These are phyloP conservation scores for Ptyas mucosa DNA, from an alignment of 2,113 vertebrate species.

Conservation along the genomic window DNA sequence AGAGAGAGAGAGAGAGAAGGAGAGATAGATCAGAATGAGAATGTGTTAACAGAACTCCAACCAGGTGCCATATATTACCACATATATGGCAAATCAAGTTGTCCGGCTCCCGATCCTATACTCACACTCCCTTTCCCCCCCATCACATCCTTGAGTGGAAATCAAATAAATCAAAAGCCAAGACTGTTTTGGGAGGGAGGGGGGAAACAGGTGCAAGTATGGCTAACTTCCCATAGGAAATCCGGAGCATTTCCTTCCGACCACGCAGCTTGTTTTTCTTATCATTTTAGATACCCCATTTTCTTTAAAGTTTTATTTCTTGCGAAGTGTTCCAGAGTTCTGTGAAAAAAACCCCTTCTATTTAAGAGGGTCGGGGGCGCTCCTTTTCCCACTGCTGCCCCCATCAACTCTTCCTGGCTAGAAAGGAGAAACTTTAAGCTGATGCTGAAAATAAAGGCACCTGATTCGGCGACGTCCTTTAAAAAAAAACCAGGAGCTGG, in stretches of 20 bases:
- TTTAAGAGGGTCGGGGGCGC: accelerated
- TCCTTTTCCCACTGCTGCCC: neutral
- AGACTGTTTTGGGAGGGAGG: neutral
- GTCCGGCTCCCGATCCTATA: neutral
- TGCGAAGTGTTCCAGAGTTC: neutral
- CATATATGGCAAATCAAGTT: neutral
- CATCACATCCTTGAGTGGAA: neutral
- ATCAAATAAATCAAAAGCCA: neutral
- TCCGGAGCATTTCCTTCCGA: neutral
- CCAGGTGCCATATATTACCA: neutral
- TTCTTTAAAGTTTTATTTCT: neutral
- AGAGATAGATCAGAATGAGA: neutral
- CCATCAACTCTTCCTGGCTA: neutral
- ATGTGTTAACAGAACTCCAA: neutral
- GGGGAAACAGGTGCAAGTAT: neutral
- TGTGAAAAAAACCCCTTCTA: neutral
- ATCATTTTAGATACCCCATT: neutral
- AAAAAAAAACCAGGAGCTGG: neutral
- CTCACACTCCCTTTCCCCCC: neutral
- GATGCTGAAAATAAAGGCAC: neutral
- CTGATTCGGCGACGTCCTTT: constrained; percentile 22
- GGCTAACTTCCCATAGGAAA: constrained; percentile 5
- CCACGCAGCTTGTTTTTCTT: neutral
- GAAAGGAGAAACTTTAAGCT: neutral
- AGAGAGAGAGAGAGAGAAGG: neutral